Percentiles rank a stretch among this genome's conserved stretches.
phyloP scores from a whole-genome alignment of 2,113 vertebrate species.

The Poecile atricapillus region DNA sequence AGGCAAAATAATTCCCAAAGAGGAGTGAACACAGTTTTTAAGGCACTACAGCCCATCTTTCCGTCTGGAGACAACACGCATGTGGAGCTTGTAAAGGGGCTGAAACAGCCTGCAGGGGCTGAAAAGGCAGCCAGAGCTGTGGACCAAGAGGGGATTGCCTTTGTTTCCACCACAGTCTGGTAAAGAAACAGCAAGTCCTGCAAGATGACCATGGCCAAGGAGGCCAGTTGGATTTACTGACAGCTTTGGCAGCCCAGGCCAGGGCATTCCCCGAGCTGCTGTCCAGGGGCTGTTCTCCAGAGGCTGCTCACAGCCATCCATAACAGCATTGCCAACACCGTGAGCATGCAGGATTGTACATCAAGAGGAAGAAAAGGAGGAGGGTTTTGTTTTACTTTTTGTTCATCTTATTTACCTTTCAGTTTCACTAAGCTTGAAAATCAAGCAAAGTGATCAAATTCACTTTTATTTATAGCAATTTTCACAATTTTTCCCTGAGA shows the following conservation, averaged over 20 bases:
- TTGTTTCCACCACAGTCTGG: background rate
- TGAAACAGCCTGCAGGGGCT: rapidly evolving
- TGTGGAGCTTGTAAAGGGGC: rapidly evolving
- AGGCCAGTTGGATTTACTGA: background rate
- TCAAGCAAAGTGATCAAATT: background rate
- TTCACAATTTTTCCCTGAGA: constrained; percentile 27
- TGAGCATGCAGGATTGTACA: rapidly evolving
- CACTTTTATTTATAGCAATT: background rate
- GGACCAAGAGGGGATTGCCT: background rate
- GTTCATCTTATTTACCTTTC: background rate
- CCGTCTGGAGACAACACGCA: rapidly evolving
- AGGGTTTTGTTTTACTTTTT: background rate
- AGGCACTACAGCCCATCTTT: background rate
- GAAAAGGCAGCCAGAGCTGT: background rate
- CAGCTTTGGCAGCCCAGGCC: rapidly evolving
- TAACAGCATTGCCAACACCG: too few relatives aligned
- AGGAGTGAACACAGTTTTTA: background rate
- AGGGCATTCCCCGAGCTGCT: background rate
- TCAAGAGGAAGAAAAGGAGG: background rate
- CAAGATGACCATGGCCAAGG: rapidly evolving
- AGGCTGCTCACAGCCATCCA: background rate
- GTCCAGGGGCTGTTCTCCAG: background rate
- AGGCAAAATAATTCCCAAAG: background rate
- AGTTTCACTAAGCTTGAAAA: background rate
- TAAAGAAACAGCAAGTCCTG: background rate